Base-by-base conservation (phyloP, 2,797 vertebrate species). In the Neoniphon sammara region DNA sequence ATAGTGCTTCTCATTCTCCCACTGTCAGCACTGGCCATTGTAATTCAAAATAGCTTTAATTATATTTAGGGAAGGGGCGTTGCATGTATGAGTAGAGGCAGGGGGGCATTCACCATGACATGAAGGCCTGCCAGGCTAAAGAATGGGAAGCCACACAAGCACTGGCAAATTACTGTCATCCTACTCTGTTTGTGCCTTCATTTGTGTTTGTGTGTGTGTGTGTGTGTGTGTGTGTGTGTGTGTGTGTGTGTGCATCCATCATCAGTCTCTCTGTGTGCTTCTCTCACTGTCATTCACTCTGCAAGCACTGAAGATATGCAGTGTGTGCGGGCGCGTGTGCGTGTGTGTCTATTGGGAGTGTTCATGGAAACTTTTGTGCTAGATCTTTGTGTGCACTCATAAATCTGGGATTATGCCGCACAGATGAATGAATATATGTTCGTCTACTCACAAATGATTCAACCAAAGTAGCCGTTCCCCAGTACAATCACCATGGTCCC, bases 41-140 rank as follows among this genome's bases (percentile, higher is more conserved):
- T 85, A 39, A 85, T 67, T 75, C 39, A 75, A 86, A 89, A 80
- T 65, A 66, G 70, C 77, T 90, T 88, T 85, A 88, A 90, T 91
- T 85, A 83, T 36, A 14, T 54, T 73, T 68, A 73, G 73, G 66
- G 57, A 42, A 80, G 30, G 77, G 69, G 47, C 36, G 47, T 73
- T 54, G 63, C 56, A 66, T 72, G 64, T 81, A 71, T 58, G 59
- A 73, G 49, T 21, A 7, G 30, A 75, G 73, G 58, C 39, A 58
- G 23, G 59, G 49, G 77, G 73, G 71, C 18, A 47, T 64, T 78
- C 64, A 81, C 57, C 66, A 61, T 76, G 74, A 85, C 66, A 74
- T 73, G n/a, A 81, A 62, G 56, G 61, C 73, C 59, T 85, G 75
- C 42, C 62, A 58, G 70, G 58, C 79, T 76, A 63, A 60, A 64